Evolutionary conservation across 2,888 invertebrate genomes (phyloP).

Genomic region (Protonemura montana): DNA sequence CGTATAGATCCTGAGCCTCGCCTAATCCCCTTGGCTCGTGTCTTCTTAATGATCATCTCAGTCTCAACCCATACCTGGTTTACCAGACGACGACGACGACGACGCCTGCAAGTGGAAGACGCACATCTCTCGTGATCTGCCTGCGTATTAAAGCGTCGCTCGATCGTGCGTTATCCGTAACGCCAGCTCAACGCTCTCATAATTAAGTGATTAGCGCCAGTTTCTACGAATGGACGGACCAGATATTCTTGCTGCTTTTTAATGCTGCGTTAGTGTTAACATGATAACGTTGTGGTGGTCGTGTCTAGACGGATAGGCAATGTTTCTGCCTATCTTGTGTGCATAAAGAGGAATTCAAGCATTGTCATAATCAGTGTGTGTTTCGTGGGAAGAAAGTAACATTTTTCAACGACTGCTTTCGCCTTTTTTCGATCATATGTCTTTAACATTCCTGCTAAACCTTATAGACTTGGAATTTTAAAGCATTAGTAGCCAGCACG

Average conservation of each 20-base stretch:
- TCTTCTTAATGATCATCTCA: not conserved
- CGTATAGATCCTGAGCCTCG: conserved; percentile 4
- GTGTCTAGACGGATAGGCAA: not conserved
- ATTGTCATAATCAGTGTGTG: too few relatives aligned
- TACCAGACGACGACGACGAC: not conserved
- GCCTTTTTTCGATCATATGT: too few relatives aligned
- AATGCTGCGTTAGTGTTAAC: not conserved
- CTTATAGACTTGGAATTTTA: not conserved
- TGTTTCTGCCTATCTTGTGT: not conserved
- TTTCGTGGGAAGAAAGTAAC: too few relatives aligned
- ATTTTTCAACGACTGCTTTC: too few relatives aligned
- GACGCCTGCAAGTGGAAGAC: not conserved
- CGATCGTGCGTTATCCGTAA: not conserved
- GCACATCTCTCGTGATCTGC: not conserved
- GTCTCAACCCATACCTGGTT: not conserved
- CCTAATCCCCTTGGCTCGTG: not conserved
- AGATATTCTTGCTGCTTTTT: not conserved
- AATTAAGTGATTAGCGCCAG: not conserved
- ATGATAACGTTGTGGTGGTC: not conserved
- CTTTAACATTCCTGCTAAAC: too few relatives aligned
- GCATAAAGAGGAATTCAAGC: too few relatives aligned
- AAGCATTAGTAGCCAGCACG: not conserved
- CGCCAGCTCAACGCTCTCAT: not conserved
- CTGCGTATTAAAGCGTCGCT: not conserved
- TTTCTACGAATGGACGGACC: not conserved